Evolutionary conservation across 2,113 vertebrate genomes (phyloP).

Genomic region (Macquaria ambigua): DNA sequence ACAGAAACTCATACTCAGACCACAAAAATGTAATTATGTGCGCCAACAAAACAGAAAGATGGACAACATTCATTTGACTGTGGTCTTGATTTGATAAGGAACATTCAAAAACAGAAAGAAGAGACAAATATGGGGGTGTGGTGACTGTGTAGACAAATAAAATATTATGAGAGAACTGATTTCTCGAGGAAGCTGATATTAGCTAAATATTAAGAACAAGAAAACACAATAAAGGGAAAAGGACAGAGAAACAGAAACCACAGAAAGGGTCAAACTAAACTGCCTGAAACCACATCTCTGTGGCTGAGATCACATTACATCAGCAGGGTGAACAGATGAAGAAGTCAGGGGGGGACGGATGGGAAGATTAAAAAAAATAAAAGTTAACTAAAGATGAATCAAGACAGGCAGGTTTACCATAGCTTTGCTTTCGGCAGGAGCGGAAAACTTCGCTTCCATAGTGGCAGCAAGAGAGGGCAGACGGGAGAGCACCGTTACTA

Average conservation of each 20-base stretch:
- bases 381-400: neutral
- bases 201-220: conserved; percentile 2
- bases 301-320: conserved; percentile 41
- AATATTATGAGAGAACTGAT: neutral
- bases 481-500: conserved; percentile 92
- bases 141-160: neutral
- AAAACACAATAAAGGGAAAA: neutral
- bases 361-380: neutral
- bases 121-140: neutral
- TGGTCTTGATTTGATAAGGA: neutral
- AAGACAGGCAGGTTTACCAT: conserved; percentile 88
- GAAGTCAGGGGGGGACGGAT: neutral
- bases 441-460: conserved; percentile 99
- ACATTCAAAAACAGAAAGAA: conserved; percentile 8
- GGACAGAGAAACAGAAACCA: conserved; percentile 15
- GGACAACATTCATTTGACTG: neutral
- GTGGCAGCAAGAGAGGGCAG: conserved; percentile 98
- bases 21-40: neutral
- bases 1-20: neutral
- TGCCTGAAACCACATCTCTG: conserved; percentile 13
- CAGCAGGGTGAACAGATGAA: conserved; percentile 30
- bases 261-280: conserved; percentile 23
- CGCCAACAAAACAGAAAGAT: neutral
- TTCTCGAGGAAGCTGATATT: neutral
- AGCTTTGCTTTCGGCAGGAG: conserved; percentile 99